Percentiles rank a stretch among this genome's conserved stretches.
Conservation (phyloP, 2,797 vertebrate genomes). For the Oryzias sinensis region DNA sequence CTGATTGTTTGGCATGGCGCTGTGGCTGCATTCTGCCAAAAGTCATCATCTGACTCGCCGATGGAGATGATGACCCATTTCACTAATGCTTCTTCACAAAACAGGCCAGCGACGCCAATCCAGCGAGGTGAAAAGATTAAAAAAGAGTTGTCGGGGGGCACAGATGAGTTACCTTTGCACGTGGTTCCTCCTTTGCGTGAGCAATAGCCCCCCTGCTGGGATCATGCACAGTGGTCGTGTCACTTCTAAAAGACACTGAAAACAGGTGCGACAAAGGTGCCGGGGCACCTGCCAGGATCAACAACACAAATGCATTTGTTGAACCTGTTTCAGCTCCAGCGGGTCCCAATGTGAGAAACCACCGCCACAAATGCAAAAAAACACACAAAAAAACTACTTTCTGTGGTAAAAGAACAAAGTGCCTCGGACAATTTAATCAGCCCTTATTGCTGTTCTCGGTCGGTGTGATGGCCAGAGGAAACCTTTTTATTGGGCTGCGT, state of each 20-base stretch:
- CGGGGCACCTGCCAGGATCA: constrained; percentile 41
- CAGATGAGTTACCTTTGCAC: constrained; percentile 29
- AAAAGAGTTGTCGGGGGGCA: constrained; percentile 8
- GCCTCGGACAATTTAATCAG: constrained; percentile 52
- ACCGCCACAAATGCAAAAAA: neutral
- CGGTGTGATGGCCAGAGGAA: constrained; percentile 20
- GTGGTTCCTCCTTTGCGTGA: constrained; percentile 12
- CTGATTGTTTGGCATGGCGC: constrained; percentile 63
- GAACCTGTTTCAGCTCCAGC: constrained; percentile 40
- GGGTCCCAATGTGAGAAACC: constrained; percentile 13
- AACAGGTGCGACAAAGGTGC: constrained; percentile 39
- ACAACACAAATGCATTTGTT: constrained; percentile 39
- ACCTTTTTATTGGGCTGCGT: constrained; percentile 38
- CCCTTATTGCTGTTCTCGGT: constrained; percentile 16
- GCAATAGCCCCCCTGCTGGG: constrained; percentile 40
- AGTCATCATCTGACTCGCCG: constrained; percentile 66
- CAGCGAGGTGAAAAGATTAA: constrained; percentile 11
- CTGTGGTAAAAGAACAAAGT: constrained; percentile 18
- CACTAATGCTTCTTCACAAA: constrained; percentile 57
- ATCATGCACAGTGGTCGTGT: constrained; percentile 43
- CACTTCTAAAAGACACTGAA: constrained; percentile 42
- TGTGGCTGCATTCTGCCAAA: constrained; percentile 60
- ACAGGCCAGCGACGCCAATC: constrained; percentile 37
- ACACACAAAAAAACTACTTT: neutral
- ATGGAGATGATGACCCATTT: constrained; percentile 65